Evolutionary conservation across 2,113 vertebrate species (phyloP).

Genomic region (Pristiophorus japonicus): DNA sequence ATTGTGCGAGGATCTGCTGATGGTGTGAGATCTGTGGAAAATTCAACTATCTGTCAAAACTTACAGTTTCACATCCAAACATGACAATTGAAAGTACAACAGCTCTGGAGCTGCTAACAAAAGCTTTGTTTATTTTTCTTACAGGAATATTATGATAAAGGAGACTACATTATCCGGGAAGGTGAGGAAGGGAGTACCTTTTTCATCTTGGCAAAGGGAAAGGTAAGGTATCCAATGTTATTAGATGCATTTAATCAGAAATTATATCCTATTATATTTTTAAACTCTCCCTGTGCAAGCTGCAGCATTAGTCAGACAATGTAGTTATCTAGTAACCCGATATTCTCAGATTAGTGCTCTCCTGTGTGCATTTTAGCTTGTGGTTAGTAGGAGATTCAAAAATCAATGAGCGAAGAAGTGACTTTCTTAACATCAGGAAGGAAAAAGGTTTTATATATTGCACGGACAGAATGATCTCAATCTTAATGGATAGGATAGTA

Average conservation of each 20-base stretch:
- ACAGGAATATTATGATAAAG: conserved; percentile 66
- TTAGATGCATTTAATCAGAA: neutral
- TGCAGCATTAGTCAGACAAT: neutral
- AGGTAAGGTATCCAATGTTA: conserved; percentile 49
- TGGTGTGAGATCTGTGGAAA: neutral
- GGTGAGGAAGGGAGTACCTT: conserved; percentile 67
- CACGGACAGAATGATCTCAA: neutral
- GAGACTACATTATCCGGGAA: conserved; percentile 62
- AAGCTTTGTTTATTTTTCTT: neutral
- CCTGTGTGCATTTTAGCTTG: neutral
- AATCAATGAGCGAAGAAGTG: neutral
- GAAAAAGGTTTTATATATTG: neutral
- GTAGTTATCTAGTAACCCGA: neutral
- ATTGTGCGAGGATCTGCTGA: neutral
- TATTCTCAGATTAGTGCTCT: neutral
- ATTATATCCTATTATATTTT: too few relatives aligned
- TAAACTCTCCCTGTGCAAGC: neutral
- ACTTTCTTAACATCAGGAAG: neutral
- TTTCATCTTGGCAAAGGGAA: conserved; percentile 66
- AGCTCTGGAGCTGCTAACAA: neutral
- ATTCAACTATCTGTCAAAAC: neutral
- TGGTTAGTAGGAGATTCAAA: neutral
- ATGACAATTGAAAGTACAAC: neutral
- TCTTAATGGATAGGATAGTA: conserved; percentile 18
- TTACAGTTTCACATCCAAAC: neutral